A percentile compares a stretch with the other conserved stretches of the same genome.
These are phyloP conservation scores for Vicugna pacos DNA, from an alignment of 2,113 vertebrate genomes.

Conservation along the genomic window DNA sequence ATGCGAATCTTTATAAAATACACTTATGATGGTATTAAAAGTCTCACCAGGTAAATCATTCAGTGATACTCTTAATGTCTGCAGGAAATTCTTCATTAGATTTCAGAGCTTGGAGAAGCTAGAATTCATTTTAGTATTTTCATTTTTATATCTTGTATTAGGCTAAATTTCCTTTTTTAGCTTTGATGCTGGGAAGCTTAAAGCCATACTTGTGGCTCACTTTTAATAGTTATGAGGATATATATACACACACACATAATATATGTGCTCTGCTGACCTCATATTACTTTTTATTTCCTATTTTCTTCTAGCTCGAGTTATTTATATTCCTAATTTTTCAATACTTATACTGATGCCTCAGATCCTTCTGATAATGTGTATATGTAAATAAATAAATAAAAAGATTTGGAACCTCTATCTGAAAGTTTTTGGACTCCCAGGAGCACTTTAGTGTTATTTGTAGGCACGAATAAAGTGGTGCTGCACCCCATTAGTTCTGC, in stretches of 20 bases:
- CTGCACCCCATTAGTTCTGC: background rate
- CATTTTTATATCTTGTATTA: background rate
- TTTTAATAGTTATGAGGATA: background rate
- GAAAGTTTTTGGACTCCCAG: background rate
- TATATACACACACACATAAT: no score
- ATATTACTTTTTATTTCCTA: slow-evolving; percentile 6
- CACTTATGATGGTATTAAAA: background rate
- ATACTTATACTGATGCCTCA: background rate
- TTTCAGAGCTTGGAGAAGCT: background rate
- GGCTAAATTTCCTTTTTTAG: background rate
- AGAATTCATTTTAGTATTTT: slow-evolving; percentile 9
- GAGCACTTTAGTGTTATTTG: background rate
- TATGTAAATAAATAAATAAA: slow-evolving; percentile 7
- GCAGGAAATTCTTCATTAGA: background rate
- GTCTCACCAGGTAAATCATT: background rate
- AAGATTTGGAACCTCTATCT: background rate
- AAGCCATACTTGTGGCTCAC: background rate
- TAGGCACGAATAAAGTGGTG: background rate
- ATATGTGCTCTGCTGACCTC: background rate
- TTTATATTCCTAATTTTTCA: slow-evolving; percentile 4
- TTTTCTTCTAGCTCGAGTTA: slow-evolving; percentile 34
- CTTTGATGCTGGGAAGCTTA: background rate
- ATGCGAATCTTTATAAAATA: slow-evolving; percentile 18
- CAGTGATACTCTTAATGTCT: background rate
- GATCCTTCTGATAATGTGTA: background rate